Evolutionary conservation across 2,888 invertebrate genomes (phyloP).

Genomic region (Pheosia tremula): DNA sequence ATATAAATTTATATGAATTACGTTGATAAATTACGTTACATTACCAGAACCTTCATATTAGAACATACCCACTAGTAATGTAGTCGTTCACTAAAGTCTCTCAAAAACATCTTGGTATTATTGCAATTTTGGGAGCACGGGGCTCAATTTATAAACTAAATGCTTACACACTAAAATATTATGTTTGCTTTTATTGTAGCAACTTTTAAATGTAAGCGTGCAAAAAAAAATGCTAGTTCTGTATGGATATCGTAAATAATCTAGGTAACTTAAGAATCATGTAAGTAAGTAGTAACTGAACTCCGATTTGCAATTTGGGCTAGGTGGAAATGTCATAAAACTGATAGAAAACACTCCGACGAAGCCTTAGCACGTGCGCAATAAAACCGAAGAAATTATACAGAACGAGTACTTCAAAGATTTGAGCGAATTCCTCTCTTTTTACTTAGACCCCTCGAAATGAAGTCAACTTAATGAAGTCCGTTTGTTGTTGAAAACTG

Average conservation of each 20-base stretch:
- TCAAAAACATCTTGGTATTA: no score
- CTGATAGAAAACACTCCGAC: constrained; percentile 23
- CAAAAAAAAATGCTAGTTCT: no score
- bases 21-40: neutral
- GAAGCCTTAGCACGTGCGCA: constrained; percentile 30
- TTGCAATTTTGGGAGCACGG: neutral
- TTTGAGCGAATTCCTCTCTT: constrained; percentile 35
- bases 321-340: constrained; percentile 37
- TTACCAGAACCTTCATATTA: no score
- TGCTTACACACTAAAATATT: no score
- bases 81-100: no score
- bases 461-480: constrained; percentile 37
- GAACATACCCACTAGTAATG: no score
- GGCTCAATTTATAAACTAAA: neutral
- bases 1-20: neutral
- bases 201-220: no score
- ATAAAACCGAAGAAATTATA: constrained; percentile 36
- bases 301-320: constrained; percentile 36
- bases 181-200: no score
- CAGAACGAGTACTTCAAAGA: constrained; percentile 34
- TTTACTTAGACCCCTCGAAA: constrained; percentile 29
- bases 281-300: neutral
- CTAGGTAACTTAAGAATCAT: neutral
- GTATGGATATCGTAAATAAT: no score
- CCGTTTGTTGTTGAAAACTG: constrained; percentile 35